Base-by-base conservation (phyloP, 2,888 invertebrate species). In the Cataglyphis cursor region DNA sequence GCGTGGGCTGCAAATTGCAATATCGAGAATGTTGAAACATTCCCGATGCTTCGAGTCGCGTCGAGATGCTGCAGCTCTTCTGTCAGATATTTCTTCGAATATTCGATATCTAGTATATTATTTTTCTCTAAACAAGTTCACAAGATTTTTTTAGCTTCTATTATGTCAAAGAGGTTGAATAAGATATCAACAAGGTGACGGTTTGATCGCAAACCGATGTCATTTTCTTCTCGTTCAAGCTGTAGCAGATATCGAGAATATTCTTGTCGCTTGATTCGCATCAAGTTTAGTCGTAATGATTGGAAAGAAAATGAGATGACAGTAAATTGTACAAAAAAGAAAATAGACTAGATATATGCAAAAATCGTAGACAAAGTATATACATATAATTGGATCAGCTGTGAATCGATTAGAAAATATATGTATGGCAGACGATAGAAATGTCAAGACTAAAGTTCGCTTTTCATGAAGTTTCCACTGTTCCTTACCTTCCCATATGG, bases 401-500 rank as follows among this genome's bases (percentile, higher is more conserved):
- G 48, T 15, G 8, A 24, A 66, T 76, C 76, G 76, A 76, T 76
- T 76, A 66, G 54, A 54, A 51, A 54, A 76, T 35, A 6, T 35
- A 66, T 38, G 54, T 66, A 24, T 38, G 31, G 18, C 38, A 18
- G 6, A 28, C 66, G 51, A 66, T 51, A 66, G 38, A 66, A 76
- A 54, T 66, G n/a, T 41, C 66, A 3, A 28, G 66, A 76, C 51
- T 38, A 54, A 75, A 66, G 66, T 5, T 24, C 18, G 66, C 38
- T 54, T 76, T 54, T 54, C 51, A 9, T 12, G 0, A 35, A 10
- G 64, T 66, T 44, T 74, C 62, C 28, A 15, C 28, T 28, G 8
- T 38, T 51, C 24, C 18, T 51, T 65, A 48, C 24, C 61, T 38
- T 28, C 15, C 38, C n/a, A 18, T 15, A 18, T 24, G 31, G 1